Base-by-base conservation (phyloP, 1,140 invertebrate species). In the Physella acuta region DNA sequence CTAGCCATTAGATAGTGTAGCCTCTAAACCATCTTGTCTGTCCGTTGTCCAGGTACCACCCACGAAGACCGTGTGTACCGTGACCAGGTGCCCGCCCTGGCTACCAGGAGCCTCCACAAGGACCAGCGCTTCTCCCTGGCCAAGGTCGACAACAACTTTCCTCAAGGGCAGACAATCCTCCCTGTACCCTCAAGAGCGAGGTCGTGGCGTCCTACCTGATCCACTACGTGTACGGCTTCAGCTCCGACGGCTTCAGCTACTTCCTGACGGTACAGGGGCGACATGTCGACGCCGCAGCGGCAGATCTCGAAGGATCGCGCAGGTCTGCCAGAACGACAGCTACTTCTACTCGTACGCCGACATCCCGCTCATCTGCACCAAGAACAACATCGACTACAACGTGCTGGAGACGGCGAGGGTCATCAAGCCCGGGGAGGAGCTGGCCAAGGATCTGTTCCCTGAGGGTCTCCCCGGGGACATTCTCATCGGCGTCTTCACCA, bases 171-270 rank as follows among this genome's bases (percentile, higher is more conserved):
- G 64, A 56, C 67, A 67, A 17, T 79, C 77, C n/a, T 70, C 73
- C 17, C 70, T 79, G 33, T 76, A 72, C n/a, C 64, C 70, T 79
- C 17, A 76, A 75, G 63, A 71, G 71, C 55, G 70, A 77, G 55
- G 70, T 77, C 20, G 71, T 67, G 17, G 62, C 74, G 20, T 56
- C 68, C 39, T 79, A 74, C 70, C 71, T 71, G 33, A 96, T 98
- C 77, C 94, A 93, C 78, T 99, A 98, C 85, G 90, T 99, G 11
- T 94, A 95, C 82, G 95, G 95, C 20, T 98, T 98, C 85, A 92
- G 91, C 81, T 95, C 94, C 11, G 93, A 93, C 79, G 91, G 93
- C 26, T 99, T 98, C 84, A 95, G 93, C 73, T 99, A 98, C 85
- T 98, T 97, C 84, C 86, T 98, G 33, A 97, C 95, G 0, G 94